Evolutionary conservation across 1,140 invertebrate genomes (phyloP), one percentile per base, ranked within the genome.

Genomic region (Neodiprion pinetum): DNA sequence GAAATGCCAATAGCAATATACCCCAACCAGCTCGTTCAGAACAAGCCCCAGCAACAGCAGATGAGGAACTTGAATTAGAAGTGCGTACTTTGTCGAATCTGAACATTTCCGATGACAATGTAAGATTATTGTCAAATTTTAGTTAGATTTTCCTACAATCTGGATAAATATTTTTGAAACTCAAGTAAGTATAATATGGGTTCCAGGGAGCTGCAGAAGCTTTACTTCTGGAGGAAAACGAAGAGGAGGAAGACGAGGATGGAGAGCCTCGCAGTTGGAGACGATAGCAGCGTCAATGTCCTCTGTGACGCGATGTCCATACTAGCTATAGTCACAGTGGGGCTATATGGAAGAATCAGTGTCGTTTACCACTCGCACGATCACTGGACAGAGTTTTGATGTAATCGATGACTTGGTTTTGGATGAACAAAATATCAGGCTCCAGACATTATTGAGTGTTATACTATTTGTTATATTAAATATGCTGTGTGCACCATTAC

Each of bases 241-340:
- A 92, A 74, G 91, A 92, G 67, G 91, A 92, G 21, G 91, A 92
- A 48, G 91, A 92, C 7, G 91, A 92, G 71, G 90, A 91, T 74
- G 90, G 90, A 49, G 91, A 86, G 82, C 87, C 86, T 78, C 87
- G 84, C 70, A 90, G 89, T 79, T 92, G 91, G 91, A 87, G 91
- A 74, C 90, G 91, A 88, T 92, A 90, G 88, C 87, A 88, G 82
- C 79, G 77, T 80, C 76, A 77, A 75, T 78, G 74, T 76, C 65
- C 49, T 50, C 79, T 77, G 75, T 85, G 84, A 84, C 83, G 76
- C 72, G 72, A 80, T 73, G 72, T 80, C 75, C 70, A 72, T 79
- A 77, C 79, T 74, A 79, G 71, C 78, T 76, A 76, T 76, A 80
- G 79, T 77, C 74, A 82, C 70, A 75, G 74, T 72, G 77, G 75